Evolutionary conservation across 1,140 invertebrate species (phyloP).

Genomic region (Meloidogyne exigua): DNA sequence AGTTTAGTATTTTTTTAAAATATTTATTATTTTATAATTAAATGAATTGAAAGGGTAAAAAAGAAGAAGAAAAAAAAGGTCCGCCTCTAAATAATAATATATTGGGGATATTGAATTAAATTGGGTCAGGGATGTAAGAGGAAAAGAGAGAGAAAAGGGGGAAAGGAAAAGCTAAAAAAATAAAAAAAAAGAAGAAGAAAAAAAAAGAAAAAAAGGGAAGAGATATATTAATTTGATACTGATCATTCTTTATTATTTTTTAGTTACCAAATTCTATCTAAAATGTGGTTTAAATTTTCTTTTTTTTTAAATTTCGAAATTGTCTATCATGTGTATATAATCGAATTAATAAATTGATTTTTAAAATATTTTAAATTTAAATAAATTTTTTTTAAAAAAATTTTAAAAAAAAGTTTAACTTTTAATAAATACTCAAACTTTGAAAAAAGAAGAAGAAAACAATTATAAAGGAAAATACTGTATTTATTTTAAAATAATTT

Average conservation of each 20-base stretch:
- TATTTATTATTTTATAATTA: background rate
- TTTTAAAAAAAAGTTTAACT: no score
- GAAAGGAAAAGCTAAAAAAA: background rate
- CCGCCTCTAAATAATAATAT: background rate
- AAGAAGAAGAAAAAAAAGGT: background rate
- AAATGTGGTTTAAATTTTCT: background rate
- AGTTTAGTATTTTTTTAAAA: no score
- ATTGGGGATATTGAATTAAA: background rate
- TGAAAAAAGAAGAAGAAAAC: no score
- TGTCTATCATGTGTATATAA: background rate
- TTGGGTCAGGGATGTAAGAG: constrained; percentile 17
- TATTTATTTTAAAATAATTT: no score
- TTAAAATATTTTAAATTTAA: no score
- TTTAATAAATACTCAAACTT: no score
- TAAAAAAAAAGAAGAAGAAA: background rate
- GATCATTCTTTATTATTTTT: background rate
- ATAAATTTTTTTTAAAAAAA: no score
- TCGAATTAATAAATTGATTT: no score
- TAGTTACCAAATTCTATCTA: background rate
- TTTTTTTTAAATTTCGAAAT: background rate
- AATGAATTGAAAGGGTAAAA: background rate
- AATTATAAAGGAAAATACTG: no score
- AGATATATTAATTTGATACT: background rate
- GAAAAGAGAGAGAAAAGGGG: background rate
- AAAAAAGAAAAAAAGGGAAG: background rate